phyloP scores from a whole-genome alignment of 1,140 invertebrate genomes.

The Chlorops oryzae region DNA sequence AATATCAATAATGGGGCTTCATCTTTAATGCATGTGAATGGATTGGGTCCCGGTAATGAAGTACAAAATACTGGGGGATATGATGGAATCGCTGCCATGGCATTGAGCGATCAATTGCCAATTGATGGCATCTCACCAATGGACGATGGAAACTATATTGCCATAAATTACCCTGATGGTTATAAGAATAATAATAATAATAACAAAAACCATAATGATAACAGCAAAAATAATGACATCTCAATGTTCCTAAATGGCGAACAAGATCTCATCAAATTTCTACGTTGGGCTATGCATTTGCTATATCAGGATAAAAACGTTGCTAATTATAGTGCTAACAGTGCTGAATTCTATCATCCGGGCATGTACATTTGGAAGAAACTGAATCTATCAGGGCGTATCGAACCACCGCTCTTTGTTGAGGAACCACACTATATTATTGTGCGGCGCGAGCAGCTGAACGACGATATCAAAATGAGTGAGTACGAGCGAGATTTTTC shows the following conservation, averaged over 20 bases:
- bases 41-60: no score
- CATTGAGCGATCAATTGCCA: no score
- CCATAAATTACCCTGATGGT: no score
- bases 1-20: no score
- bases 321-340: constrained; percentile 17
- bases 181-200: no score
- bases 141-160: no score
- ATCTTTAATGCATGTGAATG: no score
- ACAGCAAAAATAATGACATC: constrained; percentile 36
- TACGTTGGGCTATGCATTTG: constrained; percentile 39
- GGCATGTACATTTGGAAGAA: constrained; percentile 43
- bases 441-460: constrained; percentile 31
- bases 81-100: no score
- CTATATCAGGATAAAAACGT: constrained; percentile 28
- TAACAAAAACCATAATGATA: no score
- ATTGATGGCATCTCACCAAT: no score
- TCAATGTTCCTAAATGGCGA: constrained; percentile 36
- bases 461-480: constrained; percentile 25
- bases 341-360: constrained; percentile 32
- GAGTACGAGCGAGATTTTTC: neutral
- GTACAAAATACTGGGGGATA: no score
- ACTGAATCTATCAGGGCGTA: constrained; percentile 36
- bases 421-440: constrained; percentile 41
- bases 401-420: constrained; percentile 39
- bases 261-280: constrained; percentile 37